A percentile compares a stretch with the other conserved stretches of the same genome.
These are phyloP conservation scores for Podarcis lilfordi DNA, from an alignment of 2,797 vertebrate genomes.

Conservation along the genomic window DNA sequence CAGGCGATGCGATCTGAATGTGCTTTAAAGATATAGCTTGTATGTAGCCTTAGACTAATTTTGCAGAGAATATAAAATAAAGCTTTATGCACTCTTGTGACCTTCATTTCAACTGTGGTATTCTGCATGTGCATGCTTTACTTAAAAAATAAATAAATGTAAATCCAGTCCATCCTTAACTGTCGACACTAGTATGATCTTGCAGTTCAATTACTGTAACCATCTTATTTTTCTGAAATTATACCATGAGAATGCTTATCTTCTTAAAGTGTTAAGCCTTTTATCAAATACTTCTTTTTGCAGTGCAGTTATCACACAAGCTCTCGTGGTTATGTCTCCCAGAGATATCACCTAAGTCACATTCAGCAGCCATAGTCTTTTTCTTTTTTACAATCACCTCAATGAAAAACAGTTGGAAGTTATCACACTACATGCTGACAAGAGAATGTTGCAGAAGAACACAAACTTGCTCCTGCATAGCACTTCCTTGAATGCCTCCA, in stretches of 20 bases:
- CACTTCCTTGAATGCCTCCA: not conserved
- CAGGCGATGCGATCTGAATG: not conserved
- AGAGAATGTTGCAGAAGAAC: not conserved
- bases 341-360: conserved; percentile 48
- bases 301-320: conserved; percentile 39
- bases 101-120: conserved; percentile 23
- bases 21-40: not conserved
- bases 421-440: conserved; percentile 18
- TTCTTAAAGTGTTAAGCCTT: conserved; percentile 31
- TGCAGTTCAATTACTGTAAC: conserved; percentile 15
- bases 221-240: conserved; percentile 44
- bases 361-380: conserved; percentile 36
- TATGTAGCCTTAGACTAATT: not conserved
- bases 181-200: conserved; percentile 1
- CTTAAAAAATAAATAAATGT: not conserved
- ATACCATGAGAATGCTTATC: conserved; percentile 27
- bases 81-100: rapidly evolving
- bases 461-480: not conserved
- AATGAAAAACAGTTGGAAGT: conserved; percentile 37
- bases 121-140: conserved; percentile 1
- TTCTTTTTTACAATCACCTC: conserved; percentile 20
- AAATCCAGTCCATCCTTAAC: conserved; percentile 23
- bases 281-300: conserved; percentile 12
- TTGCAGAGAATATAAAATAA: conserved; percentile 23
- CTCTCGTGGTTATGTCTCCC: conserved; percentile 6